phyloP scores from a whole-genome alignment of 2,113 vertebrate genomes.

The Pandion haliaetus region DNA sequence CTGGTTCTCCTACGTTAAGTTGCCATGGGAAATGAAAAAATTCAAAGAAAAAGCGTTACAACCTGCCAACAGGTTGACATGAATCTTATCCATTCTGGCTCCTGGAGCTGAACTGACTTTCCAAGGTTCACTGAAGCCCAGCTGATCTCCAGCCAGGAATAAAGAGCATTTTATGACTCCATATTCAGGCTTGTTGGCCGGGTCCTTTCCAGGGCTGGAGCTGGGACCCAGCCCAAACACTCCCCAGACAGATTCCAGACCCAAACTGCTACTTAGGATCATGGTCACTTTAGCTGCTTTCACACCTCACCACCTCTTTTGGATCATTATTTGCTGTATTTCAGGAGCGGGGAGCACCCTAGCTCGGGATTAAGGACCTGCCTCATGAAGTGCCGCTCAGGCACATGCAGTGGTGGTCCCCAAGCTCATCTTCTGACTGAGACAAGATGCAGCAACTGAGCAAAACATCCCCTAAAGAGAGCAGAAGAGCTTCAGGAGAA shows the following conservation, averaged over 20 bases:
- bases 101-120: not conserved
- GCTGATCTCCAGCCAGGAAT: not conserved
- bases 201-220: not conserved
- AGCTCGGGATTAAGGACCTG: not conserved
- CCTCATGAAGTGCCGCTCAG: not conserved
- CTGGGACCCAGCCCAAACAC: not conserved
- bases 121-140: not conserved
- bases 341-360: not conserved
- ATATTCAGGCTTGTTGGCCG: not conserved
- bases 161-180: not conserved
- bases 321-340: not conserved
- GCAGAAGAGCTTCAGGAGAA: not conserved
- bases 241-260: not conserved
- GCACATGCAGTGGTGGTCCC: not conserved
- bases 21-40: conserved; percentile 20
- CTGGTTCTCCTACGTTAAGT: not conserved
- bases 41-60: not conserved
- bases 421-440: not conserved
- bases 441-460: not conserved
- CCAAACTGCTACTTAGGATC: not conserved
- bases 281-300: not conserved
- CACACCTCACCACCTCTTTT: not conserved
- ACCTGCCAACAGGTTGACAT: conserved; percentile 23
- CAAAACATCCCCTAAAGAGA: not conserved
- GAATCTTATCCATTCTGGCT: not conserved